phyloP scores from a whole-genome alignment of 2,797 vertebrate genomes.

The Tokudaia tokunoshimensis region DNA sequence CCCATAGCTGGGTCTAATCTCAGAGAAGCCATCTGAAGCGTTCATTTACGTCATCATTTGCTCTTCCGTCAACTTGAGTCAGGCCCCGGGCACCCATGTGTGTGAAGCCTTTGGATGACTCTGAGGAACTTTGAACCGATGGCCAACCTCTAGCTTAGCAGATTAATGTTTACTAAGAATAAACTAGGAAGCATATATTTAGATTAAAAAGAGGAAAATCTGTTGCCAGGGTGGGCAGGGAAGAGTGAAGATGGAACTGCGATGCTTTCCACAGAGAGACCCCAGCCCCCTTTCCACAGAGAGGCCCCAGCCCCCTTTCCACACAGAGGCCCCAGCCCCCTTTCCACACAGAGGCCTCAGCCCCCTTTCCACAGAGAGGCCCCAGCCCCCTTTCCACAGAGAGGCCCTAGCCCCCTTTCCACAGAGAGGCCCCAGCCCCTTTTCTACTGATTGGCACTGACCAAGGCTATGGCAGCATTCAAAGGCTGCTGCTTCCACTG shows the following conservation, averaged over 20 bases:
- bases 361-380: not conserved
- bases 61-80: not conserved
- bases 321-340: not conserved
- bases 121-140: conserved; percentile 26
- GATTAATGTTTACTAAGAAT: conserved; percentile 71
- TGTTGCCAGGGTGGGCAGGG: conserved; percentile 54
- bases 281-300: not conserved
- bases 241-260: not conserved
- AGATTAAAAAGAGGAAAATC: conserved; percentile 67
- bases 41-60: conserved; percentile 51
- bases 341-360: not conserved
- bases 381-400: not conserved
- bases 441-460: not conserved
- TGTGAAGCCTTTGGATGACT: conserved; percentile 5
- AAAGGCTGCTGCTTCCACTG: not conserved
- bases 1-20: conserved; percentile 29
- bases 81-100: not conserved
- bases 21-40: conserved; percentile 18
- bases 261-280: not conserved
- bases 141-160: conserved; percentile 47
- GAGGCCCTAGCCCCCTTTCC: not conserved
- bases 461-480: not conserved
- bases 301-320: not conserved
- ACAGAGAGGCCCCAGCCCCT: not conserved
- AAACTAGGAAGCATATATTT: conserved; percentile 65